Evolutionary conservation across 2,797 vertebrate species (phyloP), one percentile per base, ranked within the genome.

Genomic region (Mus spretus): DNA sequence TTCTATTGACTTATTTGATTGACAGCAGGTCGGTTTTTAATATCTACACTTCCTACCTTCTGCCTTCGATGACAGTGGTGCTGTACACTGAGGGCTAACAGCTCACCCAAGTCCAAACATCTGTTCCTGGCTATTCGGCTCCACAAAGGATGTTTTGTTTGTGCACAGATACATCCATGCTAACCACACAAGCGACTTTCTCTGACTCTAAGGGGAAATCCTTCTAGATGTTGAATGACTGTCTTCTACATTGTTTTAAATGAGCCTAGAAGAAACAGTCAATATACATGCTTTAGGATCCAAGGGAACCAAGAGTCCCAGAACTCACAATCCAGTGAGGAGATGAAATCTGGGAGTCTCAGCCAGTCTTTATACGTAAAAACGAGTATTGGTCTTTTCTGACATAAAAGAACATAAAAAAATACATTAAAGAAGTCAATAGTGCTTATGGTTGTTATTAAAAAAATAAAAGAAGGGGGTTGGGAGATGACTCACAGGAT

Each of bases 1-100:
- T 90, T 61, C n/a, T 70, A 47, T 34, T 85, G 88, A 31, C 59
- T 91, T 67, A 50, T 40, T 72, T 75, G n/a, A 93, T 77, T 94
- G 79, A 75, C 14, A 74, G 47, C 4, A 7, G 37, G 34, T 37
- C 12, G 10, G 11, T 72, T 92, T 93, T 77, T 44, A 31, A 50
- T 28, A 63, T 53, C 9, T 17, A 79, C 15, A 11, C 20, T 74
- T 50, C 72, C 89, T 61, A 13, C 22, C n/a, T 72, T 57, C 65
- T 31, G 57, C 40, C 59, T 86, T 87, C 53, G 12, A 11, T 83
- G 81, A 47, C 65, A 65, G 28, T 26, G 15, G 3, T 1, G 0
- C n/a, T 59, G 1, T 34, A 1, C 5, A 57, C 37, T 44, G 1
- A 37, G 34, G 22, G 74, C 44, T 90, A 57, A 67, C 55, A 22